Evolutionary conservation across 2,797 vertebrate species (phyloP).

Genomic region (Dicrostonyx torquatus): DNA sequence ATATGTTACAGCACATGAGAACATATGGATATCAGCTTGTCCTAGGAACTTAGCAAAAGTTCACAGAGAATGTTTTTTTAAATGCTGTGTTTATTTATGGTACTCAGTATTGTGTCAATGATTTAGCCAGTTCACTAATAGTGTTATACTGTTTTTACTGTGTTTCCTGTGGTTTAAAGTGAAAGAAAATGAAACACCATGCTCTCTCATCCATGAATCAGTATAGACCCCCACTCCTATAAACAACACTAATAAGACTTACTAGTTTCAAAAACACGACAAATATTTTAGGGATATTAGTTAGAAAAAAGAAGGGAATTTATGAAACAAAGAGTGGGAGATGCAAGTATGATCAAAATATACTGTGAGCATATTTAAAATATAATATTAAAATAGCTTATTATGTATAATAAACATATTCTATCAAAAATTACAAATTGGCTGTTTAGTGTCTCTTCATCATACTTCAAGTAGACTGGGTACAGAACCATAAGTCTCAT

Average conservation of each 20-base stretch:
- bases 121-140: neutral
- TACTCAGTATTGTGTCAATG: neutral
- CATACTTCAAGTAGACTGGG: neutral
- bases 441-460: neutral
- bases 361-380: neutral
- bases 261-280: neutral
- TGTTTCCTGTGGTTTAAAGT: neutral
- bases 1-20: neutral
- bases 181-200: neutral
- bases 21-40: neutral
- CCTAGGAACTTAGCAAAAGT: neutral
- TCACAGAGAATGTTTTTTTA: neutral
- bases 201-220: neutral
- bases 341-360: neutral
- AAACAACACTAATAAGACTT: neutral
- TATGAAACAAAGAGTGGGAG: fast-evolving
- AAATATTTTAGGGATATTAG: neutral
- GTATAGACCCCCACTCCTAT: neutral
- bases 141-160: too few relatives aligned
- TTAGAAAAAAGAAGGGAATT: too few relatives aligned
- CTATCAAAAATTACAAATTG: neutral
- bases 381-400: neutral
- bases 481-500: neutral
- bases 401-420: neutral
- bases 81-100: neutral